These are phyloP conservation scores for Crocallis elinguaria DNA, from an alignment of 2,888 invertebrate genomes.

Conservation along the genomic window DNA sequence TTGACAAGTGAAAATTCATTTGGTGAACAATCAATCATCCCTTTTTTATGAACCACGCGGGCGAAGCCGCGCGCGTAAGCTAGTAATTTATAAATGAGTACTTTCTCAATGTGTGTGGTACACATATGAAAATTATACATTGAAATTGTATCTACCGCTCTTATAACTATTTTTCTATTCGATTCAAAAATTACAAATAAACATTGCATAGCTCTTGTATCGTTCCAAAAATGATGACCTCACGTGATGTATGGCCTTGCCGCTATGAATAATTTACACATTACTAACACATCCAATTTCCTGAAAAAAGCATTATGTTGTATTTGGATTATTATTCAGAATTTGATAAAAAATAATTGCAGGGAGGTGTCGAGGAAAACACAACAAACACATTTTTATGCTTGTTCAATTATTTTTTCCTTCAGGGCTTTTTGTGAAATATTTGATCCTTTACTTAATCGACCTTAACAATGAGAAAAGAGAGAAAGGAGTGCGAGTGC, in stretches of 20 bases:
- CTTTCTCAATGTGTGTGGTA: too few species aligned
- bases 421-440: too few species aligned
- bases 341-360: slow-evolving; percentile 23
- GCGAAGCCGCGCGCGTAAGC: too few species aligned
- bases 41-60: too few species aligned
- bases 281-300: slow-evolving; percentile 63
- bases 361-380: neutral
- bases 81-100: too few species aligned
- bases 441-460: too few species aligned
- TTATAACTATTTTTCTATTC: neutral
- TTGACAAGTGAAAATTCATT: too few species aligned
- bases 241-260: slow-evolving; percentile 42
- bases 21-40: too few species aligned
- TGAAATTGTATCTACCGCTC: neutral
- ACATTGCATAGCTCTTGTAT: neutral
- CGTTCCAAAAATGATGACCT: slow-evolving; percentile 12
- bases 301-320: slow-evolving; percentile 48
- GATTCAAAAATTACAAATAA: neutral
- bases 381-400: neutral
- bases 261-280: slow-evolving; percentile 60
- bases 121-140: too few species aligned
- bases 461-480: too few species aligned
- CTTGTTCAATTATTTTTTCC: too few species aligned
- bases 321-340: slow-evolving; percentile 46
- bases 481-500: too few species aligned